Evolutionary conservation across 2,113 vertebrate genomes (phyloP).

Genomic region (Tachysurus vachellii): DNA sequence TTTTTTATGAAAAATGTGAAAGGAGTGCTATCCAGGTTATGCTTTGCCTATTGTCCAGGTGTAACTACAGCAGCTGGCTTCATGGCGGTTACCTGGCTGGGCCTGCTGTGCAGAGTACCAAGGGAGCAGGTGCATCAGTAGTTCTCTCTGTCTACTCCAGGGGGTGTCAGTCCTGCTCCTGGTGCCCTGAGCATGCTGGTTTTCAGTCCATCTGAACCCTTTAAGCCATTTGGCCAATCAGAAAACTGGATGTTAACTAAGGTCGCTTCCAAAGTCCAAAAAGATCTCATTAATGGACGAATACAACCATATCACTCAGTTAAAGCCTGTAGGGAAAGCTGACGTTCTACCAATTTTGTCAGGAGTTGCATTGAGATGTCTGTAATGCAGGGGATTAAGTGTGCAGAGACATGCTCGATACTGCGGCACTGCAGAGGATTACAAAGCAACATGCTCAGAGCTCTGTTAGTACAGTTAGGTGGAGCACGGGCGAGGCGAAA

Average conservation of each 20-base stretch:
- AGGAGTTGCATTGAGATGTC: conserved; percentile 5
- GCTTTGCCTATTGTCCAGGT: conserved; percentile 12
- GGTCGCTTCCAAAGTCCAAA: conserved; percentile 6
- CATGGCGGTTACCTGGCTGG: conserved; percentile 73
- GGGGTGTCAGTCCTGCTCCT: conserved; percentile 70
- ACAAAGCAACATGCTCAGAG: conserved; percentile 51
- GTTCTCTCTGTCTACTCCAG: conserved; percentile 80
- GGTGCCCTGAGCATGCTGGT: conserved; percentile 76
- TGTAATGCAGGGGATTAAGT: conserved; percentile 32
- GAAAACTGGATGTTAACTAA: conserved; percentile 55
- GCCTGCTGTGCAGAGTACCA: conserved; percentile 76
- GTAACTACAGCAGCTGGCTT: conserved; percentile 23
- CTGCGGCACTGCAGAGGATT: conserved; percentile 42
- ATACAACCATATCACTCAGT: conserved; percentile 13
- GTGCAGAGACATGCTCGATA: conserved; percentile 46
- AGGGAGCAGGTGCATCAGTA: conserved; percentile 78
- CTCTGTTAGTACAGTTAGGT: conserved; percentile 45
- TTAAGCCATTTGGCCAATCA: conserved; percentile 57
- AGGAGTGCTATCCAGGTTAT: conserved; percentile 16
- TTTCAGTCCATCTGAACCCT: conserved; percentile 81
- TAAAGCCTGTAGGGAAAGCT: not conserved
- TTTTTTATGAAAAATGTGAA: not conserved
- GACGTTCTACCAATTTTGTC: not conserved
- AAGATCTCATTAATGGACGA: conserved; percentile 14
- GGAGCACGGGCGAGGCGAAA: conserved; percentile 72